Percentiles rank a stretch among this genome's conserved stretches.
These are phyloP conservation scores for Enteromius thamalakanensis DNA, from an alignment of 2,797 vertebrate genomes.

Conservation along the genomic window DNA sequence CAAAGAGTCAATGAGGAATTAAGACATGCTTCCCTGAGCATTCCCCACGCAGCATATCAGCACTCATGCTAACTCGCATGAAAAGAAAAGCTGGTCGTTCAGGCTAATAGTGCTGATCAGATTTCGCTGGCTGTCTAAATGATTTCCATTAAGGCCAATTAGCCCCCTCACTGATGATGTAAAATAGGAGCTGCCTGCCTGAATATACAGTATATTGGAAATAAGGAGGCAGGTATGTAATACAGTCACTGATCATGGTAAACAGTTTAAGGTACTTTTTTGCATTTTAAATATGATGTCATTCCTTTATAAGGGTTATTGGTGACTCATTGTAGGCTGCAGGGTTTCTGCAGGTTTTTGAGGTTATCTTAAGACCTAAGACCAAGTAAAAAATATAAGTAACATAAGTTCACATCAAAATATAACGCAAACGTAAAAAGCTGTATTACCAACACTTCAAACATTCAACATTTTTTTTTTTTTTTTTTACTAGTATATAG, in stretches of 20 bases:
- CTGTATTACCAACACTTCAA: not conserved
- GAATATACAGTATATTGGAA: slow-evolving; percentile 50
- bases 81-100: slow-evolving; percentile 69
- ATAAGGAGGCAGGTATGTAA: not conserved
- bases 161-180: slow-evolving; percentile 73
- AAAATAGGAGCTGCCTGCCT: slow-evolving; percentile 59
- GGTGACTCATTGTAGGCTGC: not conserved
- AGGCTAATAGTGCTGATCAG: slow-evolving; percentile 71
- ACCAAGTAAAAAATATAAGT: not conserved
- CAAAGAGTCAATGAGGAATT: slow-evolving; percentile 84
- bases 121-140: slow-evolving; percentile 77
- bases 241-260: not conserved
- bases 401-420: not conserved
- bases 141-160: slow-evolving; percentile 78
- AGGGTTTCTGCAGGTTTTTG: not conserved
- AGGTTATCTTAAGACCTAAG: not conserved
- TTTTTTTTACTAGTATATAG: not conserved
- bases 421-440: not conserved
- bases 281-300: not conserved
- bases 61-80: slow-evolving; percentile 70
- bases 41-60: slow-evolving; percentile 74
- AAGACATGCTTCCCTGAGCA: slow-evolving; percentile 81
- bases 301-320: not conserved
- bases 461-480: not conserved
- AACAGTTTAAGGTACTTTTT: not conserved